A percentile compares a stretch with the other conserved stretches of the same genome.
These are phyloP conservation scores for Mesorhabditis sp. DNA, from an alignment of 2,888 invertebrate species.

Conservation along the genomic window DNA sequence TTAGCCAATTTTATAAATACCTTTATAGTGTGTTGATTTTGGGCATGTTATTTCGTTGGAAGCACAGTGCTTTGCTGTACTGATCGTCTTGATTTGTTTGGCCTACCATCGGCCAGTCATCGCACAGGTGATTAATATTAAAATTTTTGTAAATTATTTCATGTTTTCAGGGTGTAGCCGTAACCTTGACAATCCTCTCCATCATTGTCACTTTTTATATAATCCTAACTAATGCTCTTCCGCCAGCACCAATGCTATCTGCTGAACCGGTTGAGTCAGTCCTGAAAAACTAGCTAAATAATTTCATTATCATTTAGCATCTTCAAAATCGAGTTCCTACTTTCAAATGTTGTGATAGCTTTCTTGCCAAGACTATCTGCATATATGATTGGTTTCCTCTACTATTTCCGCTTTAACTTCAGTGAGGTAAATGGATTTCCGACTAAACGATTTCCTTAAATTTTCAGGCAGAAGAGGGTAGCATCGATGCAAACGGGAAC, in stretches of 20 bases:
- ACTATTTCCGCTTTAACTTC: background rate
- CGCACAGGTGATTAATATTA: constrained; percentile 15
- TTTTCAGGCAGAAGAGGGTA: background rate
- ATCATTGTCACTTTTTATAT: constrained; percentile 22
- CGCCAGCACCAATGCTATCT: constrained; percentile 41
- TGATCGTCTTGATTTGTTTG: constrained; percentile 34
- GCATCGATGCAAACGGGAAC: background rate
- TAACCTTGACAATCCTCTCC: background rate
- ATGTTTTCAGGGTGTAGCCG: background rate
- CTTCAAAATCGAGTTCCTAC: constrained; percentile 11
- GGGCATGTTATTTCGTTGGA: constrained; percentile 52
- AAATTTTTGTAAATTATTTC: background rate
- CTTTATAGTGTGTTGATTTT: constrained; percentile 49
- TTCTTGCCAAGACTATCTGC: background rate
- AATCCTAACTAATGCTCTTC: constrained; percentile 22
- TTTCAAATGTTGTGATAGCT: constrained; percentile 8
- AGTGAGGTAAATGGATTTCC: background rate
- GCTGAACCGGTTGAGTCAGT: constrained; percentile 33
- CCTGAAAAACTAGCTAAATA: background rate
- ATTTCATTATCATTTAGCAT: background rate
- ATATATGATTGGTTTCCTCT: constrained; percentile 2
- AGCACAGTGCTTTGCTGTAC: constrained; percentile 46
- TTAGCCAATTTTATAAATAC: background rate
- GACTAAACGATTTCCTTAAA: background rate
- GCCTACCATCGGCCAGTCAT: constrained; percentile 17